Base-by-base conservation (phyloP, 2,113 vertebrate species). In the Chamaetylas fuelleborni region DNA sequence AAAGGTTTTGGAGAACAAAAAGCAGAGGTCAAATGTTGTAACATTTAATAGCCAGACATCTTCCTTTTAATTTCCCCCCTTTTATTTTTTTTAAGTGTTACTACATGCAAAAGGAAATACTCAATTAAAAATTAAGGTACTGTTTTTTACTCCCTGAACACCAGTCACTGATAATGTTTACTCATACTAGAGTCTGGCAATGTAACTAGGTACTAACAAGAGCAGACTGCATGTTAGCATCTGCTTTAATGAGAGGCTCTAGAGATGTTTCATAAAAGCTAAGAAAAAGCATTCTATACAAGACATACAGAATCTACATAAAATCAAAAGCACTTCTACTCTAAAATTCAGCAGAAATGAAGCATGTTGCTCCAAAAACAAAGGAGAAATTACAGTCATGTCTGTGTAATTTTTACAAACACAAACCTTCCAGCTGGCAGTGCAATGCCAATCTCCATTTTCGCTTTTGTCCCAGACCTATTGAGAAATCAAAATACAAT, bases 401-500 rank as follows among this genome's bases (percentile, higher is more conserved):
- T 53, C 28, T n/a, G 31, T 24, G 28, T 40, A 22, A 81, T 6
- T 42, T 70, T 70, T 65, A 58, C 25, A 70, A 88, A 81, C 47
- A 94, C 96, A 97, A 90, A 99, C 99, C 99, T 99, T 99, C 99
- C 99, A 99, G 95, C 99, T 99, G 47, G 99, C 99, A 18, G 99
- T 99, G 95, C 99, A 99, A 81, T 98, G 98, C 99, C 99, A 99
- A 83, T 99, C 99, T 34, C 99, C 99, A 76, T 98, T 99, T 95
- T 99, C 99, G 92, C 98, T 98, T 98, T 99, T 99, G 95, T 99
- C 99, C 99, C 99, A 99, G 79, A 99, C 99, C 99, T 99, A 34
- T 54, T 74, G 81, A 84, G 79, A 96, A 94, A 96, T 25, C 33
- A 92, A 91, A 96, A 90, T 13, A 80, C n/a, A 74, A 31, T 73